Base-by-base conservation (phyloP, 1,140 invertebrate genomes). In the Marisa cornuarietis region DNA sequence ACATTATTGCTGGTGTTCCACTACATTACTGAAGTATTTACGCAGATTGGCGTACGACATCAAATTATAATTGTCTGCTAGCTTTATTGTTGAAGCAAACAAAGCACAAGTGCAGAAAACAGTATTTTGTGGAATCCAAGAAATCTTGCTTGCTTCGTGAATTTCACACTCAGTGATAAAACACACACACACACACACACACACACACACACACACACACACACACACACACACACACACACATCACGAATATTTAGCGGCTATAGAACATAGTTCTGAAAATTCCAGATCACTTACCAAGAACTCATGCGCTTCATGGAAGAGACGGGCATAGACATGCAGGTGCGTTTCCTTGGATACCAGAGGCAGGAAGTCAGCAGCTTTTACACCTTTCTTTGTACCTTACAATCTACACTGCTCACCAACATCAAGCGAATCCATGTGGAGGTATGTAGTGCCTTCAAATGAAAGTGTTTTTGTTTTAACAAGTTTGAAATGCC, bases 301-400 rank as follows among this genome's bases (percentile, higher is more conserved):
- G 88, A 89, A 71, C 73, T 89, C 16, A 73, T 89, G 1, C 80
- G 81, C 51, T 88, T 89, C 74, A 85, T 89, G 65, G 86, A 88
- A 76, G 82, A 83, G 51, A 86, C 85, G 7, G 88, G 88, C 52
- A 83, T 89, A 24, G 82, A 82, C 71, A 77, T 88, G 13, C 88
- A 88, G 78, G 71, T 85, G 42, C 82, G 86, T 69, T 88, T 88
- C 81, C 83, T 87, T 52, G 88, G 88, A 68, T 89, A 89, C 82
- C 84, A 88, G 77, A 80, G 88, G 31, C 83, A 82, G 13, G 83
- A 84, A 51, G 85, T 89, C 14, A 84, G 81, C 54, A 85, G 81
- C n/a, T 71, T 89, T 13, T 82, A 84, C 62, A 83, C 83, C 5
- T 89, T 88, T 65, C 81, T 89, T 77, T 82, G 85, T 52, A 87